Evolutionary conservation across 1,140 invertebrate genomes (phyloP), one percentile per base, ranked within the genome.

Genomic region (Berghia stephanieae): DNA sequence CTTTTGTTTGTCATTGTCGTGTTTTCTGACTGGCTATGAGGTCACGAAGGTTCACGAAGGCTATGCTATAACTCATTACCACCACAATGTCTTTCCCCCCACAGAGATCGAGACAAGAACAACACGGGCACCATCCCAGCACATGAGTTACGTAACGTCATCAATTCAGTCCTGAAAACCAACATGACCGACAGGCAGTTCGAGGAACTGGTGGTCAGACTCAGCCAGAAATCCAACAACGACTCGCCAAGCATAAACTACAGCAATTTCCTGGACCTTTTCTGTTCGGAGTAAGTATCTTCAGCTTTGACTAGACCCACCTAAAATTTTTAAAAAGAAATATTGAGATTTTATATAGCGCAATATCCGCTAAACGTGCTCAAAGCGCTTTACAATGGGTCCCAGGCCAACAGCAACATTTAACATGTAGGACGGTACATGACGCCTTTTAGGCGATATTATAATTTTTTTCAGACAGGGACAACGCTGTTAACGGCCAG

Each of bases 281-380:
- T 76, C 31, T 67, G 52, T n/a, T 31, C 63, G 49, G 42, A 76
- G 74, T 76, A 34, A 76, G 74, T 76, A n/a, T n/a, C n/a, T n/a
- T n/a, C n/a, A n/a, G n/a, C n/a, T n/a, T n/a, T n/a, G n/a, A n/a
- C n/a, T n/a, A n/a, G n/a, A n/a, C n/a, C n/a, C n/a, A n/a, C n/a
- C n/a, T n/a, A n/a, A n/a, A n/a, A n/a, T n/a, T n/a, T n/a, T n/a
- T n/a, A n/a, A n/a, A n/a, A n/a, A n/a, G n/a, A n/a, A n/a, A n/a
- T n/a, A n/a, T n/a, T n/a, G n/a, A n/a, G n/a, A n/a, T n/a, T n/a
- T n/a, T n/a, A n/a, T n/a, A n/a, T n/a, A n/a, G n/a, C n/a, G n/a
- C n/a, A n/a, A n/a, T n/a, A n/a, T n/a, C n/a, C n/a, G n/a, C n/a
- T n/a, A n/a, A n/a, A n/a, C n/a, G n/a, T n/a, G n/a, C n/a, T n/a